Percentiles rank a stretch among this genome's conserved stretches.
Evolutionary conservation across 2,888 invertebrate genomes (phyloP).

Genomic region (Aspidiotus rigidus): DNA sequence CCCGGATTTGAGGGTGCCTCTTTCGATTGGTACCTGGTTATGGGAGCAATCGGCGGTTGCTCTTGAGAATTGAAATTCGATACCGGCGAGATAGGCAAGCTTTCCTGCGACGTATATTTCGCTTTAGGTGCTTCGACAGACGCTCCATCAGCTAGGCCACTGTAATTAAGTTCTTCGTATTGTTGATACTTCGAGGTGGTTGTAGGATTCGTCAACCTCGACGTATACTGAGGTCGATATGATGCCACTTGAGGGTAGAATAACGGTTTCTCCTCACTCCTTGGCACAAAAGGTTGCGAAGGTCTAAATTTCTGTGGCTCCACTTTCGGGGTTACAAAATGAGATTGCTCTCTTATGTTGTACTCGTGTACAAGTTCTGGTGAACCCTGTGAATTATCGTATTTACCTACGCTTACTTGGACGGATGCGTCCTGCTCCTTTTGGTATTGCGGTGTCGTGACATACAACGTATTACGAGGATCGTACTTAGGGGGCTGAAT

Average conservation of each 20-base stretch:
- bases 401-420: neutral
- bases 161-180: neutral
- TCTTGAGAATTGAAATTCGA: slow-evolving; percentile 1
- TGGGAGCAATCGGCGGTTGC: neutral
- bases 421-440: neutral
- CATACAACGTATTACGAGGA: neutral
- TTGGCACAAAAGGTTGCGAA: neutral
- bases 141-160: neutral
- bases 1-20: too few species aligned
- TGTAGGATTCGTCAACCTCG: neutral
- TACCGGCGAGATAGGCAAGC: neutral
- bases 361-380: neutral
- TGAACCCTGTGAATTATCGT: neutral
- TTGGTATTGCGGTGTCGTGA: neutral
- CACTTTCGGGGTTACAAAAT: neutral
- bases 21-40: neutral
- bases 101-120: neutral
- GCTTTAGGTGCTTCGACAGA: neutral
- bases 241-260: neutral
- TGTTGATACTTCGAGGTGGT: neutral
- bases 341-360: neutral
- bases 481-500: neutral
- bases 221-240: neutral
- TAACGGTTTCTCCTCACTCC: neutral
- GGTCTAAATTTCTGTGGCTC: neutral